phyloP scores from a whole-genome alignment of 2,113 vertebrate species.

The Chloropsis cyanopogon region DNA sequence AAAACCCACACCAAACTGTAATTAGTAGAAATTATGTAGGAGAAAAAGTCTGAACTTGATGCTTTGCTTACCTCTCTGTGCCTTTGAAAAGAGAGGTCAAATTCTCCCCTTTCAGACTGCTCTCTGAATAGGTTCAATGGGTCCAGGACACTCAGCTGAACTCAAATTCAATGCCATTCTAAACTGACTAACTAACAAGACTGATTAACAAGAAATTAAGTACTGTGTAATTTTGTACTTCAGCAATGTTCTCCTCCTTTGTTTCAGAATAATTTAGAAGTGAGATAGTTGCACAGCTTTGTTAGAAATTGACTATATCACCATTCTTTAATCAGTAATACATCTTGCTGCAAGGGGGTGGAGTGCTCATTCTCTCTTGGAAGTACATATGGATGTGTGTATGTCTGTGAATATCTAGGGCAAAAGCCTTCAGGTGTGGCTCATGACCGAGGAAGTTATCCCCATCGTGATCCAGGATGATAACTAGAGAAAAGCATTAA shows the following conservation, averaged over 20 bases:
- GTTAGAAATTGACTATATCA: neutral
- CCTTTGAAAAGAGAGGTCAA: neutral
- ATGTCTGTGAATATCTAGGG: neutral
- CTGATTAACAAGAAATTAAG: neutral
- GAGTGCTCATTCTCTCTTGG: neutral
- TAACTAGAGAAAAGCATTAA: neutral
- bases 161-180: neutral
- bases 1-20: neutral
- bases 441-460: neutral
- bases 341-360: neutral
- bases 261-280: neutral
- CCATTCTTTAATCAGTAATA: neutral
- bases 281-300: neutral
- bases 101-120: neutral
- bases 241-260: neutral
- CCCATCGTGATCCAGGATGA: neutral
- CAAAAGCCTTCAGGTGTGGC: neutral
- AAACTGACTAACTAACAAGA: neutral
- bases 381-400: neutral
- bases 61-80: neutral
- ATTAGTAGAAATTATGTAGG: neutral
- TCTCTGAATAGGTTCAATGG: neutral
- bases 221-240: neutral
- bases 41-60: neutral
- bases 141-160: neutral